These are phyloP conservation scores for Schlechtendalia chinensis DNA, from an alignment of 1,140 invertebrate species.

Conservation along the genomic window DNA sequence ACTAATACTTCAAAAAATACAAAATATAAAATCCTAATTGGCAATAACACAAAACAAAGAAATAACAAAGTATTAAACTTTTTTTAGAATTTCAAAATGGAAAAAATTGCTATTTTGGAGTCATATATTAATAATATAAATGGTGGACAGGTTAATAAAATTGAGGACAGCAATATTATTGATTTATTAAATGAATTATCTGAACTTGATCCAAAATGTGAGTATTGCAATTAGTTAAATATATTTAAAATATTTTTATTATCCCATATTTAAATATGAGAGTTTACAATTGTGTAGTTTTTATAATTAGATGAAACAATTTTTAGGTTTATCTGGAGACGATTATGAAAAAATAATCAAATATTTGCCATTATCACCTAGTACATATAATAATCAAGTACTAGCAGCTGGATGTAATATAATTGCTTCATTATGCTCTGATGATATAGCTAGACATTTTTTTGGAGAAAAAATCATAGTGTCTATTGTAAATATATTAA, in stretches of 20 bases:
- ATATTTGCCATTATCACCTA: constrained; percentile 27
- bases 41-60: no score
- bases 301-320: no score
- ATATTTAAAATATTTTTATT: no score
- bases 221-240: background rate
- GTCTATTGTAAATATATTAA: constrained; percentile 22
- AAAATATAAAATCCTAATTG: no score
- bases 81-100: constrained; percentile 13
- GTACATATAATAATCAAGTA: background rate
- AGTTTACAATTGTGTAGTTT: no score
- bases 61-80: no score
- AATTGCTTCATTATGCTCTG: constrained; percentile 31
- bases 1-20: no score
- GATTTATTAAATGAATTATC: constrained; percentile 18
- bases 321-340: constrained; percentile 28
- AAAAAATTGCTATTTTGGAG: background rate
- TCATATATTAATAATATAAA: background rate
- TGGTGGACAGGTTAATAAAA: background rate
- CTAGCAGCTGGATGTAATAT: constrained; percentile 24
- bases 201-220: constrained; percentile 34
- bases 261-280: no score
- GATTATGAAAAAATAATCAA: constrained; percentile 28
- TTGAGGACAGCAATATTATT: background rate
- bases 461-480: constrained; percentile 24
- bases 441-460: constrained; percentile 27